These are phyloP conservation scores for Sitta europaea DNA, from an alignment of 2,113 vertebrate species.

Conservation along the genomic window DNA sequence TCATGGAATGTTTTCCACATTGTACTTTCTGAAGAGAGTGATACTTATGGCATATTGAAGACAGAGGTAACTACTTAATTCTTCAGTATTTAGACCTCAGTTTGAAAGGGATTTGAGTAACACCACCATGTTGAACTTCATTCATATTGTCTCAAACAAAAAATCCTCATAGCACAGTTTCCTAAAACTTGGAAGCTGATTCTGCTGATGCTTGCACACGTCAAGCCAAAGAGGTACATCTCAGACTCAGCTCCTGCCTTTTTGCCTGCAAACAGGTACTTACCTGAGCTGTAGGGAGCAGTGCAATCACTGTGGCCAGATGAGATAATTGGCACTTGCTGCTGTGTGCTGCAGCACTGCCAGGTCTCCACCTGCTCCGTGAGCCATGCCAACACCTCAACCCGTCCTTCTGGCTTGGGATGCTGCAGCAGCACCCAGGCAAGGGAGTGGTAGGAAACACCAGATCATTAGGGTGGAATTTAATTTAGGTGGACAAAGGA, in stretches of 20 bases:
- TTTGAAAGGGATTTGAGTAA: not conserved
- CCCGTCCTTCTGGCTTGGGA: constrained; percentile 45
- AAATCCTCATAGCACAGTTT: not conserved
- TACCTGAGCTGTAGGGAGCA: not conserved
- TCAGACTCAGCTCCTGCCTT: not conserved
- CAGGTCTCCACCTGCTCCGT: not conserved
- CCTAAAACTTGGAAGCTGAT: not conserved
- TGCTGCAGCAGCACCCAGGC: not conserved
- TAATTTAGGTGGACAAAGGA: constrained; percentile 51
- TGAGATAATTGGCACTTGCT: constrained; percentile 15
- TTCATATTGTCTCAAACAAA: not conserved
- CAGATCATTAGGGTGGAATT: not conserved
- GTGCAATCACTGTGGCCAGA: not conserved
- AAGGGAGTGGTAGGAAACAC: constrained; percentile 51
- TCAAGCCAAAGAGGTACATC: not conserved
- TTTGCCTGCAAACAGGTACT: not conserved
- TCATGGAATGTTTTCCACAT: not conserved
- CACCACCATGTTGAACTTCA: not conserved
- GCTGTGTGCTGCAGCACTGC: not conserved
- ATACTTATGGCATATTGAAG: not conserved
- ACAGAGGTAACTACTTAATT: not conserved
- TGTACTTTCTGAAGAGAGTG: not conserved
- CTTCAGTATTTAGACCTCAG: not conserved
- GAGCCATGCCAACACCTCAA: constrained; percentile 7
- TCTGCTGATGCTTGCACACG: not conserved